Base-by-base conservation (phyloP, 2,797 vertebrate genomes). In the Esox lucius region DNA sequence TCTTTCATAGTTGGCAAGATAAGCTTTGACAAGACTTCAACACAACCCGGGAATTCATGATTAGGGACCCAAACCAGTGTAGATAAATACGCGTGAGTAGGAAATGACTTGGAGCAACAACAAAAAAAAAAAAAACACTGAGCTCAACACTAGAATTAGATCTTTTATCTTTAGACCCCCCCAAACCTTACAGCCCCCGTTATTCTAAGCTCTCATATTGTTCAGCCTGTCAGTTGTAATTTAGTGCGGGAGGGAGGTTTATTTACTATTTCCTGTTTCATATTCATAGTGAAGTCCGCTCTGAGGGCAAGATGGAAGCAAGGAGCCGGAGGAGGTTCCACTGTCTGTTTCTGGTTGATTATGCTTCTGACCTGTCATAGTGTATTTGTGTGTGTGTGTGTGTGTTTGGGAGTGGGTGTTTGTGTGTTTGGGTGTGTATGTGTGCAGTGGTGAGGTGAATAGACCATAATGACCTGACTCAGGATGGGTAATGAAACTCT, bases 331-430 rank as follows among this genome's bases (percentile, higher is more conserved):
- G 42, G 42, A 46, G 42, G 74, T 80, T 59, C 69, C 66, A 26
- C 42, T 68, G 64, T 81, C 66, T 68, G 76, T 84, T 77, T 70
- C 19, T 22, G 46, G 56, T 62, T 72, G 73, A 78, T 79, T 79
- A 65, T 64, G 64, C 66, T 17, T 73, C 17, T 71, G 80, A 83
- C 79, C 81, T 82, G 81, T 76, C 74, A 22, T 5, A 51, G 77
- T 46, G 42, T 13, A 46, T 46, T 3, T 39, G 4, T 39, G 35
- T 11, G 42, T 46, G 42, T 46, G 42, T 11, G 42, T 11, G 42
- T 46, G 9, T 46, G 42, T 46, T 12, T 46, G 35, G 0, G 35
- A 1, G 28, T 31, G 39, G 39, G 39, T 42, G 39, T 39, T 35
- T 39, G 3, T 39, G 35, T 39, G 35, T 39, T 3, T 39, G 3